Conservation (phyloP, 2,113 vertebrate genomes). For the Saccopteryx leptura region DNA sequence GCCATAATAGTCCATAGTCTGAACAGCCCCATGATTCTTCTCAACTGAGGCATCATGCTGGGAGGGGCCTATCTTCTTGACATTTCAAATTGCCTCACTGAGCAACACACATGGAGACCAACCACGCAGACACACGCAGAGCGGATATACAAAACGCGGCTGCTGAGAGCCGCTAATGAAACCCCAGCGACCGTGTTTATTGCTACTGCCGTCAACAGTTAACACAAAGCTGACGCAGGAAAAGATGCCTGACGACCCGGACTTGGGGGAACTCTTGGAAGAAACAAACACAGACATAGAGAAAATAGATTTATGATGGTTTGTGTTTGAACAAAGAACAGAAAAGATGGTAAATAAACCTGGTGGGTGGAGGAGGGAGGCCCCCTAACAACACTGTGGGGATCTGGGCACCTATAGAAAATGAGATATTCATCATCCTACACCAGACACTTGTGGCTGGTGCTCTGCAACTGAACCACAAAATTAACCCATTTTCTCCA, state of each 20-base stretch:
- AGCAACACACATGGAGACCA: neutral
- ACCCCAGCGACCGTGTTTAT: neutral
- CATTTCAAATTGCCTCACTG: neutral
- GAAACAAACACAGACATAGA: neutral
- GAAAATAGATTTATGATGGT: neutral
- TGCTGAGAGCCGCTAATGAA: slow-evolving; percentile 5
- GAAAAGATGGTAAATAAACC: neutral
- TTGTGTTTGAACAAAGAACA: neutral
- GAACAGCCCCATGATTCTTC: neutral
- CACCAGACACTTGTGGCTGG: neutral
- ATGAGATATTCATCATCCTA: neutral
- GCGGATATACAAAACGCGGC: neutral
- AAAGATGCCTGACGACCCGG: neutral
- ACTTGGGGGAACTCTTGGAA: slow-evolving; percentile 43
- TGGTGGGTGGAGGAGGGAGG: too few relatives aligned
- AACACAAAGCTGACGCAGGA: neutral
- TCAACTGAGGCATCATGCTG: neutral
- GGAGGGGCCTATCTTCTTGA: neutral
- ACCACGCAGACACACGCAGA: neutral
- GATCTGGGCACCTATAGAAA: neutral
- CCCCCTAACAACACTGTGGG: neutral
- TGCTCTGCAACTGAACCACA: neutral
- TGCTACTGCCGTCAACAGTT: neutral
- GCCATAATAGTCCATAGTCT: neutral
- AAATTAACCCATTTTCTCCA: neutral